A percentile compares a stretch with the other conserved stretches of the same genome.
phyloP scores from a whole-genome alignment of 2,797 vertebrate genomes.

The Thripadectes ignobilis region DNA sequence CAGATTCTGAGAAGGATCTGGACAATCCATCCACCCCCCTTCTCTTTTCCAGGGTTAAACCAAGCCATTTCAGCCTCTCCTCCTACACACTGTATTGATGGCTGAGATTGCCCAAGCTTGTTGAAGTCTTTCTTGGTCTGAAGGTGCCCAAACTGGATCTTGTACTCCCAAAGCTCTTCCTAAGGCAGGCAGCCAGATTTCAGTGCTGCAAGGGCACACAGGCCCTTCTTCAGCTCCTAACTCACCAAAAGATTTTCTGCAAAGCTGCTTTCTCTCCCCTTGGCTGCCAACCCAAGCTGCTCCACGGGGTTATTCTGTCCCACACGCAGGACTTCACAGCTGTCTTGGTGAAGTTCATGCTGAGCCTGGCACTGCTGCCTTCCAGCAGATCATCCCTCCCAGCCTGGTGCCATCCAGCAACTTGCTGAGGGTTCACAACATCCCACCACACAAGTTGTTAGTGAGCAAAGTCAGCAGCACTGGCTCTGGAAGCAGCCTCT shows the following conservation, averaged over 20 bases:
- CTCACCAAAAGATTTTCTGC: background rate
- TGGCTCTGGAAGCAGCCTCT: background rate
- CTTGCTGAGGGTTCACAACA: background rate
- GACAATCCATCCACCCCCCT: background rate
- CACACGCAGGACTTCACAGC: background rate
- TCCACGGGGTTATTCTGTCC: background rate
- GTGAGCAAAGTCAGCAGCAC: background rate
- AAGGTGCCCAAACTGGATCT: background rate
- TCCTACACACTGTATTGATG: background rate
- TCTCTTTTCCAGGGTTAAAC: background rate
- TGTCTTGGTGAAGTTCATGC: background rate
- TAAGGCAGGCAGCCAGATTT: background rate
- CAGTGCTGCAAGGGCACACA: background rate
- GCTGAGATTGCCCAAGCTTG: background rate
- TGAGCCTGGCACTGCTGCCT: background rate
- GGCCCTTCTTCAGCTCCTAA: background rate
- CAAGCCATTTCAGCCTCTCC: background rate
- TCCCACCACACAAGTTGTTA: background rate
- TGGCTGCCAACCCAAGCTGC: background rate
- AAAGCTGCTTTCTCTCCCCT: background rate
- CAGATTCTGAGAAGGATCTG: background rate
- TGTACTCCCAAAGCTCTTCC: fast-evolving
- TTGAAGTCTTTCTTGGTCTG: background rate
- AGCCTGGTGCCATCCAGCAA: background rate
- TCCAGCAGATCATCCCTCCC: background rate